Evolutionary conservation across 2,888 invertebrate genomes (phyloP), one percentile per base, ranked within the genome.

Genomic region (Chrysomela aeneicollis): DNA sequence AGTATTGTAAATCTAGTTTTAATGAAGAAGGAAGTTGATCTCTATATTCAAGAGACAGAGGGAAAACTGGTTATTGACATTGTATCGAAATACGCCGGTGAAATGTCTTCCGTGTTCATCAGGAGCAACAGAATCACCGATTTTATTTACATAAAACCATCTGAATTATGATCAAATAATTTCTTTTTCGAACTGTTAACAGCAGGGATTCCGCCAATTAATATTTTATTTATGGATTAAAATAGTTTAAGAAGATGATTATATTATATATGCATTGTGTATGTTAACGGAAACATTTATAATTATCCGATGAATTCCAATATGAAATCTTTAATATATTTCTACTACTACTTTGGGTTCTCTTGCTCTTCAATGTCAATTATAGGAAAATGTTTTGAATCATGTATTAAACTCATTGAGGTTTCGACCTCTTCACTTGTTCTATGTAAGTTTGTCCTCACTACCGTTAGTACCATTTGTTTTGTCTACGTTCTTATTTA

Each of bases 161-260:
- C 68, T 70, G 70, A 72, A 66, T 69, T 70, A 72, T 64, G 65
- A 68, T 53, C 61, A 58, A 62, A 63, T 59, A 62, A 63, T 63
- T 59, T 66, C 58, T 63, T 46, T 68, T 68, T 62, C 61, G 64
- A 67, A 69, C 69, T 67, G 63, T 57, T 61, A 72, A 60, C 72
- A 70, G 72, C 72, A 59, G 72, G 72, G 65, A 61, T 62, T 67
- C 69, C 66, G 72, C 66, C 72, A 72, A 72, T 72, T 72, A 72
- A 69, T 65, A 65, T 64, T 61, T 70, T 53, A 72, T 72, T 72
- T 72, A 72, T 72, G 53, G 64, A 57, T 57, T 64, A 64, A 18
- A 60, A 22, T 60, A 19, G 19, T 22, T 21, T 21, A 53, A 47
- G 30, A 47, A 60, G 42, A 42, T 10, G 37, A 4, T 12, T 52